Conservation (phyloP, 2,797 vertebrate genomes). For the Melanotaenia parkinsoni region DNA sequence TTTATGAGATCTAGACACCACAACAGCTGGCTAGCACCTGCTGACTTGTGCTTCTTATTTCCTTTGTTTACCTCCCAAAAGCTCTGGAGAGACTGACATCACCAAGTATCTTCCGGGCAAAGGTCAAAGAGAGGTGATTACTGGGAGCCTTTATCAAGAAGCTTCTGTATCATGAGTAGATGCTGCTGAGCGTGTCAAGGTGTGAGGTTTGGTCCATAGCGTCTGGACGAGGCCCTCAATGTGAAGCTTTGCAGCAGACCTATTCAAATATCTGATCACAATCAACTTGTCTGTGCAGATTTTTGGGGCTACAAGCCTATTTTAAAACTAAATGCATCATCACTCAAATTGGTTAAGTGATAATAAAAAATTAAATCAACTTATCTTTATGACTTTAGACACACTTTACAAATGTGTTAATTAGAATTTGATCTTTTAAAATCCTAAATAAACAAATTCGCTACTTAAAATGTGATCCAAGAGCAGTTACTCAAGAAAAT, state of each 20-base stretch:
- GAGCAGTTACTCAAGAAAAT: slow-evolving; percentile 18
- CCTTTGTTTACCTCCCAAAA: slow-evolving; percentile 78
- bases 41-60: slow-evolving; percentile 73
- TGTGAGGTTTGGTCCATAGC: slow-evolving; percentile 45
- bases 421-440: slow-evolving; percentile 41
- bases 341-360: slow-evolving; percentile 3
- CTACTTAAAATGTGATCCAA: slow-evolving; percentile 16
- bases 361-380: slow-evolving; percentile 28
- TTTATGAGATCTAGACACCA: slow-evolving; percentile 61
- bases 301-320: slow-evolving; percentile 20
- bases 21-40: slow-evolving; percentile 79
- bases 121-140: slow-evolving; percentile 66
- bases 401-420: slow-evolving; percentile 44
- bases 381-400: slow-evolving; percentile 30
- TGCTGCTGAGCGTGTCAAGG: slow-evolving; percentile 49
- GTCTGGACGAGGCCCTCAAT: slow-evolving; percentile 46
- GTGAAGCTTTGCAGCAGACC: slow-evolving; percentile 33
- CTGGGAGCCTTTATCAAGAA: slow-evolving; percentile 38
- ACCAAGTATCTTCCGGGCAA: slow-evolving; percentile 56
- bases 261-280: slow-evolving; percentile 33
- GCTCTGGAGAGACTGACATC: slow-evolving; percentile 78
- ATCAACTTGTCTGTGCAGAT: slow-evolving; percentile 21
- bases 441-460: slow-evolving; percentile 4
- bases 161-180: slow-evolving; percentile 34
- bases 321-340: slow-evolving; percentile 23